Evolutionary conservation across 2,113 vertebrate species (phyloP), one percentile per base, ranked within the genome.

Genomic region (Silurus asotus): DNA sequence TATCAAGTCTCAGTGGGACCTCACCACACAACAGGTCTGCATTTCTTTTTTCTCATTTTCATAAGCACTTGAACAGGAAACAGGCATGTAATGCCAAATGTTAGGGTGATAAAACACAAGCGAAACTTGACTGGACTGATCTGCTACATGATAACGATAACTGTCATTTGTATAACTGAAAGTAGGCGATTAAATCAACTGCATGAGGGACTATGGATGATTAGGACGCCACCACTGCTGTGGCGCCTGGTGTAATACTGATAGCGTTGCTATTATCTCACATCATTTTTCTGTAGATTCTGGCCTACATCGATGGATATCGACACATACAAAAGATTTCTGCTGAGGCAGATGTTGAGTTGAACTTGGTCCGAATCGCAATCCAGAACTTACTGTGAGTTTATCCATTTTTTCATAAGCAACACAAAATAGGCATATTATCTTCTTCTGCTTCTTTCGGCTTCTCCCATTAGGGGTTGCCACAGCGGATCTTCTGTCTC

Each of bases 301-400:
- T 99, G 82, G 95, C 97, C 5, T 98, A 97, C 86, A 99, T 99
- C 0, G 98, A 99, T 23, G 98, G 98, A 23, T 99, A 98, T 90
- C 95, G 97, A 65, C 98, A 99, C 0, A 96, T 99, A 74, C 98
- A 99, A 90, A 99, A 99, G 92, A 99, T 99, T 85, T 97, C 98
- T 0, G 98, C 97, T 0, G 98, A 99, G 90, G 97, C 98, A 0
- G 98, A 99, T 0, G 98, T 99, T 79, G 98, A 99, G 91, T 95
- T 99, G 88, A 99, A 99, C 91, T 93, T 99, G 65, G 98, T 99
- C 91, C 97, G 97, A 90, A 99, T 99, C 0, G 98, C 98, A 0
- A 95, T 99, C 89, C 98, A 99, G 91, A 99, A 99, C 91, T 93
- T 99, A 53, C 92, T 99, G 98, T 99, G 90, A 97, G 95, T 92